Percentiles rank a stretch among this genome's conserved stretches.
Conservation (phyloP, 2,888 invertebrate genomes). For the Stenotaenia linearis region DNA sequence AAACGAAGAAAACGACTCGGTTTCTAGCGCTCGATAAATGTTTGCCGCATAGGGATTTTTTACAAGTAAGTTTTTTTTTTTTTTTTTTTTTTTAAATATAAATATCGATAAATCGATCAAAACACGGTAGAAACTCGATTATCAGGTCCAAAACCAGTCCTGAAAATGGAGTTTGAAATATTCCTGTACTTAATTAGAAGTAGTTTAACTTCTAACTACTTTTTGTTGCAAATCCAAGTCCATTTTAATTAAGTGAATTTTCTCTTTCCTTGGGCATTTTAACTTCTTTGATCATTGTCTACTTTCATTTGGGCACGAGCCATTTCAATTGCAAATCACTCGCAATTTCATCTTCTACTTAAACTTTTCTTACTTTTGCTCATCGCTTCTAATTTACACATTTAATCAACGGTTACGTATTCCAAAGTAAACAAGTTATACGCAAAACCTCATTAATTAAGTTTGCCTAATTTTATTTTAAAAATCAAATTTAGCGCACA, state of each 20-base stretch:
- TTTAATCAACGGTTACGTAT: not conserved
- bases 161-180: constrained; percentile 37
- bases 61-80: constrained; percentile 77
- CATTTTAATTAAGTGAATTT: not conserved
- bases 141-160: too few species aligned
- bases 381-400: not conserved
- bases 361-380: not conserved
- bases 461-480: too few species aligned
- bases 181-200: not conserved
- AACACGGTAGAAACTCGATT: too few species aligned
- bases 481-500: too few species aligned
- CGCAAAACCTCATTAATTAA: too few species aligned
- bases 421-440: not conserved
- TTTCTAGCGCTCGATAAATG: constrained; percentile 97
- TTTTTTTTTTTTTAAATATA: too few species aligned
- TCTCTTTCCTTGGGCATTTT: not conserved
- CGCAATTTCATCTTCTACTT: not conserved
- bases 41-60: constrained; percentile 76
- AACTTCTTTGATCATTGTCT: not conserved
- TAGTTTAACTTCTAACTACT: not conserved
- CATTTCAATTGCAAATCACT: not conserved
- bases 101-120: too few species aligned
- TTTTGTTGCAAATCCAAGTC: not conserved
- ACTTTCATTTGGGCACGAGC: not conserved
- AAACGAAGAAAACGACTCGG: constrained; percentile 56